These are phyloP conservation scores for Mamestra configurata DNA, from an alignment of 1,140 invertebrate species.

Conservation along the genomic window DNA sequence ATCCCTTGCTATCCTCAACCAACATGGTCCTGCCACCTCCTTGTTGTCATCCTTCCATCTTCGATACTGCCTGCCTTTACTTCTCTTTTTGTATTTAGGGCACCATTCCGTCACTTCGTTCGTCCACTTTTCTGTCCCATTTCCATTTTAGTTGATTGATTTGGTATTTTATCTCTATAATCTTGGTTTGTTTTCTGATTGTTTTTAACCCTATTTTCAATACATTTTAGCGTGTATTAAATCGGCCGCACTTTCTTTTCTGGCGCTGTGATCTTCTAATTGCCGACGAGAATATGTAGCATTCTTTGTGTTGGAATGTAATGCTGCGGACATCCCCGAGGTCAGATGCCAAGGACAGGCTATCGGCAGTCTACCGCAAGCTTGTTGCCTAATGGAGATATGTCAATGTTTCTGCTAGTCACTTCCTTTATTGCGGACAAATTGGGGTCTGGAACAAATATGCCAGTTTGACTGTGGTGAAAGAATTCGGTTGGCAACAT, in stretches of 20 bases:
- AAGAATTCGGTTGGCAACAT: background rate
- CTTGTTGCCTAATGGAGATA: conserved; percentile 18
- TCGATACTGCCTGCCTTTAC: too few species aligned
- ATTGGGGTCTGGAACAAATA: background rate
- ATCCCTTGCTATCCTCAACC: too few species aligned
- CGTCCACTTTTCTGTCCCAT: too few species aligned
- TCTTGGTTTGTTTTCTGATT: too few species aligned
- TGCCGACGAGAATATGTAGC: background rate
- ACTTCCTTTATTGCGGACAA: background rate
- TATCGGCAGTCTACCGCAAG: conserved; percentile 22
- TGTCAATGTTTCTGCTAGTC: conserved; percentile 3
- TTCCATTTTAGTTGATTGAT: too few species aligned
- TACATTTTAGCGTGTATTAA: background rate
- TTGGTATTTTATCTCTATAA: too few species aligned
- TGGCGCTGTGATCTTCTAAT: conserved; percentile 10
- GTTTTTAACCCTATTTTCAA: too few species aligned
- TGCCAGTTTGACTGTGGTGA: background rate
- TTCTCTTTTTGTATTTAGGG: too few species aligned
- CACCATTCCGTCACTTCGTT: too few species aligned
- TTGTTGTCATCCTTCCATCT: too few species aligned
- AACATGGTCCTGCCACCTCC: too few species aligned
- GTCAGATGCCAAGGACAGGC: conserved; percentile 20
- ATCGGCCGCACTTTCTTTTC: background rate
- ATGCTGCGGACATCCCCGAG: conserved; percentile 23
- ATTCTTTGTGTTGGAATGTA: conserved; percentile 11